Percentiles rank a stretch among this genome's conserved stretches.
These are phyloP conservation scores for Samia ricini DNA, from an alignment of 1,140 invertebrate genomes.

Conservation along the genomic window DNA sequence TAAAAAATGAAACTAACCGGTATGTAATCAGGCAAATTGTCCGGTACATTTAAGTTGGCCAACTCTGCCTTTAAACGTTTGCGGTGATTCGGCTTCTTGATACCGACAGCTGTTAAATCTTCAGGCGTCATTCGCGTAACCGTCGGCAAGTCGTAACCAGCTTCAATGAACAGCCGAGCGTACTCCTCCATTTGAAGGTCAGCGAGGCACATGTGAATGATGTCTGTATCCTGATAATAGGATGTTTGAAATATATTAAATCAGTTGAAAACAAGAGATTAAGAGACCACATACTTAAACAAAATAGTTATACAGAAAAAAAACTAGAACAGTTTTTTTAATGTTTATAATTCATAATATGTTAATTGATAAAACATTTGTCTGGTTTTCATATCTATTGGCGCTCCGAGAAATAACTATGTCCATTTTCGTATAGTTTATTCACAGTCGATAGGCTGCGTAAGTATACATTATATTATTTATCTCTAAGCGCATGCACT, in stretches of 20 bases:
- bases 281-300: not conserved
- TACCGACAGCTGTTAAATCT: constrained; percentile 90
- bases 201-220: constrained; percentile 95
- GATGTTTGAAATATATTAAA: not conserved
- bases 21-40: constrained; percentile 95
- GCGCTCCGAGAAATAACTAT: too few relatives aligned
- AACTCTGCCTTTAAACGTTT: constrained; percentile 98
- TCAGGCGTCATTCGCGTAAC: constrained; percentile 99
- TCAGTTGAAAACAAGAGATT: too few relatives aligned
- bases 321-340: too few relatives aligned
- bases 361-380: too few relatives aligned
- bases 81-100: constrained; percentile 98
- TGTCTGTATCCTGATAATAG: constrained; percentile 88
- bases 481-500: too few relatives aligned
- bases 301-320: too few relatives aligned
- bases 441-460: too few relatives aligned
- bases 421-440: too few relatives aligned
- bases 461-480: too few relatives aligned
- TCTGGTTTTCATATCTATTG: too few relatives aligned
- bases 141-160: constrained; percentile 98
- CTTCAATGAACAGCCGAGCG: constrained; percentile 93
- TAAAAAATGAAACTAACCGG: too few relatives aligned
- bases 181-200: constrained; percentile 98
- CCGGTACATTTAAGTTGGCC: constrained; percentile 94
- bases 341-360: too few relatives aligned